Evolutionary conservation across 2,113 vertebrate genomes (phyloP), one percentile per base, ranked within the genome.

Genomic region (Ammodytes dubius): DNA sequence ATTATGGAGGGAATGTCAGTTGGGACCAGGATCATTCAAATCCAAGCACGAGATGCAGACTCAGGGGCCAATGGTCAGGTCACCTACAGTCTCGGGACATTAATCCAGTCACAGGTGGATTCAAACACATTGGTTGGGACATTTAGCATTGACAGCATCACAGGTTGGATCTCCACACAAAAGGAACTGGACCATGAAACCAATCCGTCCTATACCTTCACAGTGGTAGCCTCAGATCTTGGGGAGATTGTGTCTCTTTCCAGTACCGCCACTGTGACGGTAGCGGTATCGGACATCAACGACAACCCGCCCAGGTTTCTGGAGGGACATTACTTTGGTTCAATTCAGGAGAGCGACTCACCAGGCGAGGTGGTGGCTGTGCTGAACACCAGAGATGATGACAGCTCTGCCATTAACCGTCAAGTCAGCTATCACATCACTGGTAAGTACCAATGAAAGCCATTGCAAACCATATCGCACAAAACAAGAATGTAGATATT

Each of bases 351-450:
- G 85, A 98, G 97, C 0, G 97, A 97, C 79, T 95, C 97, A 0
- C 98, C 97, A 0, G 98, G 98, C 0, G 97, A 99, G 78, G 98
- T 99, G 35, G 97, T 99, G 42, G 98, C 97, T 0, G 95, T 99
- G 42, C 95, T 99, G 70, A 97, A 96, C 93, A 99, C 98, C 1
- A 95, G 95, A 93, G 98, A 99, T 87, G 95, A 96, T 65, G 98
- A 99, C 91, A 98, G 96, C 0, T 97, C 97, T 0, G 95, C 96
- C 17, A 72, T 96, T 27, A 99, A 99, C 87, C 96, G 95, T 27
- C 98, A 99, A 95, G 98, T 99, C 92, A 98, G 96, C 95, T 99
- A 97, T 92, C 96, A 99, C 88, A 99, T 99, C 87, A 99, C 97
- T 84, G 98, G 98, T 99, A 87, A 96, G 97, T 74, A 45, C 40